phyloP scores from a whole-genome alignment of 1,140 invertebrate genomes.

The Apis cerana region DNA sequence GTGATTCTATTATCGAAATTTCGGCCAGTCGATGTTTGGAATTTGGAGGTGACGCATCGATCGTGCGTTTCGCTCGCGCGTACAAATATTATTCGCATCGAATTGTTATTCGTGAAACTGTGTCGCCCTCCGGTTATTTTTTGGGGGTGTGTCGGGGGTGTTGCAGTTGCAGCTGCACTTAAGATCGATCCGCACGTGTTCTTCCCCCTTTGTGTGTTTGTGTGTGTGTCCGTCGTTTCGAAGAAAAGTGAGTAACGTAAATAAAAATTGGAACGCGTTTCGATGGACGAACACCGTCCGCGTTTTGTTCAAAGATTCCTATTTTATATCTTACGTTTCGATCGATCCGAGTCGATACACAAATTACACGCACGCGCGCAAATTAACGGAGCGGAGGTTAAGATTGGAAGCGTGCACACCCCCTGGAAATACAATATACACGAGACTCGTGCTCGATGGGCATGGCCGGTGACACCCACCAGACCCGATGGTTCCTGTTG shows the following conservation, averaged over 20 bases:
- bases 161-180: constrained; percentile 72
- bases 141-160: constrained; percentile 74
- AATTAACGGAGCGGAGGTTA: not conserved
- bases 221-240: too few relatives aligned
- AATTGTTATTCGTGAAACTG: constrained; percentile 60
- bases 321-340: not conserved
- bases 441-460: constrained; percentile 42
- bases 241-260: too few relatives aligned
- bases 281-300: too few relatives aligned
- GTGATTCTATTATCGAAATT: not conserved
- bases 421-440: constrained; percentile 33
- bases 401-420: constrained; percentile 3
- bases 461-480: constrained; percentile 43
- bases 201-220: constrained; percentile 20
- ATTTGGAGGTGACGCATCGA: not conserved
- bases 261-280: too few relatives aligned
- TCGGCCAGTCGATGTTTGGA: not conserved
- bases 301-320: too few relatives aligned
- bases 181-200: constrained; percentile 67
- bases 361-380: not conserved
- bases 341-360: too few relatives aligned
- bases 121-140: constrained; percentile 62
- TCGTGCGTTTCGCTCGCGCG: not conserved
- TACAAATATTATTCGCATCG: not conserved
- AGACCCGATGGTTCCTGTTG: constrained; percentile 1